A percentile compares a stretch with the other conserved stretches of the same genome.
Evolutionary conservation across 1,140 invertebrate species (phyloP).

Genomic region (Drosophila ironensis): DNA sequence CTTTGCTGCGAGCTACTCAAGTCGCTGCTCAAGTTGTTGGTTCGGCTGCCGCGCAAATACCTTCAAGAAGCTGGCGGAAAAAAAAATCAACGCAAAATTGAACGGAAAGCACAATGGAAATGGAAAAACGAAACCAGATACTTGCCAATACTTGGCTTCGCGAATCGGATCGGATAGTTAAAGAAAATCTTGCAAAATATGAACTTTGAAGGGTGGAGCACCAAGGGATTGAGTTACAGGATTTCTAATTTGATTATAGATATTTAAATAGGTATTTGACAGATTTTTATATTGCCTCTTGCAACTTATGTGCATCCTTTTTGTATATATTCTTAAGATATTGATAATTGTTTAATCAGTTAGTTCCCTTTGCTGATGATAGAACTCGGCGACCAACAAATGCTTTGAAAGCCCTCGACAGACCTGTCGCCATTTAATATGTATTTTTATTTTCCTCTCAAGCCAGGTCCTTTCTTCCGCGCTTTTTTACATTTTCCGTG

Average conservation of each 20-base stretch:
- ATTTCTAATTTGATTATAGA: not conserved
- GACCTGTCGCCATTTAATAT: slow-evolving; percentile 58
- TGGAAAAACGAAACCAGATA: slow-evolving; percentile 66
- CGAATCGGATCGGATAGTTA: slow-evolving; percentile 29
- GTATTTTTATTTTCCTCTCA: slow-evolving; percentile 16
- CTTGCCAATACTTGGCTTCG: slow-evolving; percentile 50
- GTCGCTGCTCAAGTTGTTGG: slow-evolving; percentile 71
- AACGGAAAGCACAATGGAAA: slow-evolving; percentile 24
- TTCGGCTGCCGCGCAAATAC: slow-evolving; percentile 40
- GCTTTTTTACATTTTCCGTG: not conserved
- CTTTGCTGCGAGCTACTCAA: slow-evolving; percentile 76
- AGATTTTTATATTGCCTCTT: too few species aligned
- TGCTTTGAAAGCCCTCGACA: slow-evolving; percentile 19
- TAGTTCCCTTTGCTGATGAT: slow-evolving; percentile 29
- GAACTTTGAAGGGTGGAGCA: slow-evolving; percentile 5
- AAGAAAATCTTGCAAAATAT: slow-evolving; percentile 16
- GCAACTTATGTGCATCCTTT: too few species aligned
- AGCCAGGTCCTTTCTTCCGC: not conserved
- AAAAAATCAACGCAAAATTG: slow-evolving; percentile 47
- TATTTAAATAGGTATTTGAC: not conserved
- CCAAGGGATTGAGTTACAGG: not conserved
- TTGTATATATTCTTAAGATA: slow-evolving; percentile 1
- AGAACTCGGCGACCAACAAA: slow-evolving; percentile 24
- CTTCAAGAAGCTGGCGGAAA: slow-evolving; percentile 25
- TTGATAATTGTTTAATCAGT: slow-evolving; percentile 8